Evolutionary conservation across 2,888 invertebrate species (phyloP), one percentile per base, ranked within the genome.

Genomic region (Eupelmus urozonus): DNA sequence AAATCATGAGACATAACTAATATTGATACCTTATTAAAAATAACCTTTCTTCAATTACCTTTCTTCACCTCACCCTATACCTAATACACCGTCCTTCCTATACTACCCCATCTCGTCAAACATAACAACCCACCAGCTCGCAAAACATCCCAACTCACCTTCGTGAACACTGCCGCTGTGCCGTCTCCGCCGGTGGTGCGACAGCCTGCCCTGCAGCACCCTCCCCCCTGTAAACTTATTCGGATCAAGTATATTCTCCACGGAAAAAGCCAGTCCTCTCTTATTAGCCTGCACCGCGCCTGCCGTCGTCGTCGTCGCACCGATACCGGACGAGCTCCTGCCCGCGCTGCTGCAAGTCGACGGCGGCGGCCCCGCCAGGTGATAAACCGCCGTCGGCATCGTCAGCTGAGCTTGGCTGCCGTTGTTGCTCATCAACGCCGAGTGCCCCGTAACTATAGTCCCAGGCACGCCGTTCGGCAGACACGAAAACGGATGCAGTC

Each of bases 211-310:
- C 70, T 85, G 85, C 23, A 88, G 80, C 74, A 87, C 81, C 51
- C 90, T 82, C 72, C 88, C 88, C 40, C 96, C 96, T 29, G 96
- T 96, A 89, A 97, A 97, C 91, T 97, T 97, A 85, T 94, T 96
- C 2, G 97, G 97, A 90, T 97, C 96, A 83, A 97, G 90, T 82
- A 97, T 97, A 87, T 97, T 97, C 91, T 97, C 96, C 25, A 97
- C 97, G 4, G 96, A 96, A 90, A 97, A 97, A 20, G 96, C 96
- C 81, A 96, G 92, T 83, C 92, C 94, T 84, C 94, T 90, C 67
- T 93, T 93, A 78, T 92, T 91, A 63, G 92, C 92, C 72, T 93
- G 90, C 51, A 92, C 90, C 71, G 92, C 86, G 63, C 91, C 91
- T 11, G 88, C 80, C 0, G 87, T 86, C 1, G 87, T 87, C 16